Evolutionary conservation across 2,888 invertebrate species (phyloP), one percentile per base, ranked within the genome.

Genomic region (Microplitis manilae): DNA sequence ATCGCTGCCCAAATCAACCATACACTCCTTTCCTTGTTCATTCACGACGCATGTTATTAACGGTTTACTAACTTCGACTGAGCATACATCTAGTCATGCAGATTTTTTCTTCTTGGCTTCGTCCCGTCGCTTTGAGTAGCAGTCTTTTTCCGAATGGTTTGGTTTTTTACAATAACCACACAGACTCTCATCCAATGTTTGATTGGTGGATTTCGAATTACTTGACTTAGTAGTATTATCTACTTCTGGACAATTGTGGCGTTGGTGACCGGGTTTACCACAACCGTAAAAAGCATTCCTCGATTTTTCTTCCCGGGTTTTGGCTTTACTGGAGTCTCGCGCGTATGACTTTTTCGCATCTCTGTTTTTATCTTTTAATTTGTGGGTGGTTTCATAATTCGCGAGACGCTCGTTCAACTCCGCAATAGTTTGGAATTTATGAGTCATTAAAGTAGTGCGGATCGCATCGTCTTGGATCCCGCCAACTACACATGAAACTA

Each of bases 1-100:
- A 15, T 80, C 82, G 41, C 81, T 81, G 0, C 81, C 83, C 17
- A 83, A 67, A 76, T 84, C 81, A 0, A 83, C 41, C 0, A 68
- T 78, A 6, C 81, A 83, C 17, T 67, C 38, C 30, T 30, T 80
- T 50, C 79, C 75, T 50, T 61, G 8, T 4, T 68, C 59, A 8
- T 77, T 61, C n/a, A 81, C 20, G 0, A 62, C 6, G 61, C 80
- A 81, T 40, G 20, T 79, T 60, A 82, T 82, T 0, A 75, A 0
- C 2, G 82, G 81, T 78, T 81, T 82, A 8, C 41, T 40, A 60
- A 41, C 20, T 61, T 72, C 62, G 2, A 65, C 65, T 65, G 17
- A 30, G 13, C 9, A 30, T 30, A 65, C 17, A 9, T 62, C 39
- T 38, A 64, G 39, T n/a, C 62, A 61, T 6, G 15, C 15, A 1